phyloP scores from a whole-genome alignment of 2,888 invertebrate species.

The Meghimatium bilineatum region DNA sequence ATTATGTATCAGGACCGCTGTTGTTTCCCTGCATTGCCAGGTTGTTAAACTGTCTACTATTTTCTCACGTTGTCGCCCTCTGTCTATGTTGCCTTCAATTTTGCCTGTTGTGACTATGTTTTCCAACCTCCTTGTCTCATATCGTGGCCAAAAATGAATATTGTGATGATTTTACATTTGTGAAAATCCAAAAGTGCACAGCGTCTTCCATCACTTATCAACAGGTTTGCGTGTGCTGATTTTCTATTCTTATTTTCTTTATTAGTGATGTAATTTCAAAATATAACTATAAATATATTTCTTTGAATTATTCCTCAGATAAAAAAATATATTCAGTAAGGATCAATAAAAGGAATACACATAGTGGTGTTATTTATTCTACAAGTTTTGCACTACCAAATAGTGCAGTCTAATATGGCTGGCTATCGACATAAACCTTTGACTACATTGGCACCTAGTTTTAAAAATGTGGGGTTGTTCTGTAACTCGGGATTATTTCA shows the following conservation, averaged over 20 bases:
- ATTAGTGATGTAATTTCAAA: background rate
- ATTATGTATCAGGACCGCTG: too few species aligned
- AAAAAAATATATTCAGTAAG: background rate
- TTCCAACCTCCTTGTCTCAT: too few species aligned
- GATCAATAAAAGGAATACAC: background rate
- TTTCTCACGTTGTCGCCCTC: too few species aligned
- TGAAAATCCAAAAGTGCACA: too few species aligned
- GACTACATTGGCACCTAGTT: background rate
- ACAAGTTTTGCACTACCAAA: background rate
- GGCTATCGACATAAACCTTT: background rate
- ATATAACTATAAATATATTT: background rate
- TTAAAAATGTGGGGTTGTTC: background rate
- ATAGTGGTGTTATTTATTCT: background rate
- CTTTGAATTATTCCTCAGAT: background rate
- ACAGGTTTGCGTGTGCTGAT: background rate
- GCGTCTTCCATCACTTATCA: too few species aligned
- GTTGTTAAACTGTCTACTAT: too few species aligned
- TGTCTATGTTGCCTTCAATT: too few species aligned
- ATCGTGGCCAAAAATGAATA: too few species aligned
- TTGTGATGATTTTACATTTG: too few species aligned
- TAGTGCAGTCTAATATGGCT: background rate
- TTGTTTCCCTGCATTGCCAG: too few species aligned
- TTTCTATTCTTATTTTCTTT: background rate
- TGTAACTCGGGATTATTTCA: background rate
- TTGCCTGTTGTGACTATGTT: too few species aligned